Evolutionary conservation across 2,113 vertebrate species (phyloP).

Genomic region (Sitta europaea): DNA sequence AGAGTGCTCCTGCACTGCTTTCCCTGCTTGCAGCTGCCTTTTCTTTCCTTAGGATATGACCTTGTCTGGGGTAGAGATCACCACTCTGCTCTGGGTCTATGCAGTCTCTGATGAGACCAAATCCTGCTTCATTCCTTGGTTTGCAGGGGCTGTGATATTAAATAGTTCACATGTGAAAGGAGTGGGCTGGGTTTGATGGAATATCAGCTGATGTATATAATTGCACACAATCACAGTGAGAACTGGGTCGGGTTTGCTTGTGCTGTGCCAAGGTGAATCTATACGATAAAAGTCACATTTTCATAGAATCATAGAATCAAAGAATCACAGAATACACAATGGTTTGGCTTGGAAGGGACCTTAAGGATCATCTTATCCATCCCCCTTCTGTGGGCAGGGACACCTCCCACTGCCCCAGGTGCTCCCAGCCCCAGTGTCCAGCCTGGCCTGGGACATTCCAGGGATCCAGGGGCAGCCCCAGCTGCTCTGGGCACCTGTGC

Average conservation of each 20-base stretch:
- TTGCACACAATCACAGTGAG: neutral
- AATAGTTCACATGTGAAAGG: neutral
- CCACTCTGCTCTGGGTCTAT: neutral
- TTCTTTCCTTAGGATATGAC: neutral
- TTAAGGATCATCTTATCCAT: neutral
- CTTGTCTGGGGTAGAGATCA: neutral
- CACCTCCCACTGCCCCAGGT: neutral
- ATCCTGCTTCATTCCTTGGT: neutral
- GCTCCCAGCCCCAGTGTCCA: neutral
- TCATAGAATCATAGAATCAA: neutral
- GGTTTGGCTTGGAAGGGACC: neutral
- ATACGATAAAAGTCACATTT: neutral
- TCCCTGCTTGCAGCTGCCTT: neutral
- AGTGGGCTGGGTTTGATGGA: neutral
- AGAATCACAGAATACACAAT: neutral
- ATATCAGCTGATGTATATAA: neutral
- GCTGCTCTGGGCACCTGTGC: neutral
- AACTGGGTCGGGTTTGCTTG: slow-evolving; percentile 14
- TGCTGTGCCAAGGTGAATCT: slow-evolving; percentile 21
- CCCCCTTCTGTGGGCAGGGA: neutral
- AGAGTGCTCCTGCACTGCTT: neutral
- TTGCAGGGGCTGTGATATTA: neutral
- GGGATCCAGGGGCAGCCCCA: neutral
- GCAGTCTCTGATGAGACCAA: neutral
- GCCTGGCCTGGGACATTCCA: accelerated